A percentile compares a stretch with the other conserved stretches of the same genome.
Evolutionary conservation across 2,797 vertebrate genomes (phyloP).

Genomic region (Hoplostethus atlanticus): DNA sequence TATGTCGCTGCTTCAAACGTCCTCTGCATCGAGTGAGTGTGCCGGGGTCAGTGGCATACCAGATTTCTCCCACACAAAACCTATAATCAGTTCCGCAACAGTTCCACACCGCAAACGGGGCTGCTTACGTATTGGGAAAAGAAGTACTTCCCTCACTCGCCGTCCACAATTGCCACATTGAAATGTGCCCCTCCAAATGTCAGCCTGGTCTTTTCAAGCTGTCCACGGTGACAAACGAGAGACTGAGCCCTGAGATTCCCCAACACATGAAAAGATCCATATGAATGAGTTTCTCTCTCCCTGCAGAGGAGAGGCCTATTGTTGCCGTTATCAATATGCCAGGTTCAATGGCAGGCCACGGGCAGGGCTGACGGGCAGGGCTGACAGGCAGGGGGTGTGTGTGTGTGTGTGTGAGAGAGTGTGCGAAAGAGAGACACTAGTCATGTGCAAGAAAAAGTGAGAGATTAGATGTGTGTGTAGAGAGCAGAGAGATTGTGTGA

Average conservation of each 20-base stretch:
- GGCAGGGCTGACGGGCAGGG: slow-evolving; percentile 34
- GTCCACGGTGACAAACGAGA: slow-evolving; percentile 59
- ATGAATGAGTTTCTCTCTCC: slow-evolving; percentile 59
- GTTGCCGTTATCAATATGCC: slow-evolving; percentile 58
- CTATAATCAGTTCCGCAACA: neutral
- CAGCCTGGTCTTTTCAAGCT: slow-evolving; percentile 75
- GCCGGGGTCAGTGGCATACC: too few species aligned
- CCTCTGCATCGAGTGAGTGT: too few species aligned
- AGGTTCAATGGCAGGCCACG: slow-evolving; percentile 58
- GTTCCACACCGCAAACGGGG: neutral
- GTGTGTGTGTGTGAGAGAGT: neutral
- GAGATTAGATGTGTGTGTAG: too few species aligned
- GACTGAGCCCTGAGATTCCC: slow-evolving; percentile 43
- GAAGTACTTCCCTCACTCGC: neutral
- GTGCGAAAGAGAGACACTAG: neutral
- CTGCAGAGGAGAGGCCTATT: slow-evolving; percentile 49
- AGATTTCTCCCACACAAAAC: neutral
- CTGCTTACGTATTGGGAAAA: neutral
- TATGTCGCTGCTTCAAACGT: too few species aligned
- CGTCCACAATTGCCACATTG: slow-evolving; percentile 49
- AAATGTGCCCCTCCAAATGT: slow-evolving; percentile 73
- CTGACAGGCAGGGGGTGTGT: neutral
- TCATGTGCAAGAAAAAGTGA: neutral
- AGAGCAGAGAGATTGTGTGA: slow-evolving; percentile 7
- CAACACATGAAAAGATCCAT: slow-evolving; percentile 50